These are phyloP conservation scores for Octopus sinensis DNA, from an alignment of 1,140 invertebrate species.

Conservation along the genomic window DNA sequence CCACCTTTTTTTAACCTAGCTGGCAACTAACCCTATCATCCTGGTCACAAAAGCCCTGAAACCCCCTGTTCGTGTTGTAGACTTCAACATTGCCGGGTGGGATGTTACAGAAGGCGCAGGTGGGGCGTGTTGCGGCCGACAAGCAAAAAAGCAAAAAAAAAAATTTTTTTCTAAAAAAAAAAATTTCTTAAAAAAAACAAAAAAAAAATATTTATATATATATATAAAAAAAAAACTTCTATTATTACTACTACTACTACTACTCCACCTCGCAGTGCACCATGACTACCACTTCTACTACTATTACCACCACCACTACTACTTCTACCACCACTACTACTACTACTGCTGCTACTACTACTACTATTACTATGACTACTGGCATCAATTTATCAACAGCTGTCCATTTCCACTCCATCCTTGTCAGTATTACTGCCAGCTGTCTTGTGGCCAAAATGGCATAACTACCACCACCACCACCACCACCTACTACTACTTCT, in stretches of 20 bases:
- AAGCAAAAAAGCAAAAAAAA: too few species aligned
- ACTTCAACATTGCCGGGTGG: constrained; percentile 8
- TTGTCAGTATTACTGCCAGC: constrained; percentile 9
- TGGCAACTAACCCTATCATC: constrained; percentile 10
- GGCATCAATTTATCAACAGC: not conserved
- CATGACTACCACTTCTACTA: not conserved
- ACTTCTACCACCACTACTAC: not conserved
- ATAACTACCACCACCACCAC: too few species aligned
- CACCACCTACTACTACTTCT: too few species aligned
- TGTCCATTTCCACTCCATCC: not conserved
- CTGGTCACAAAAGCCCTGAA: not conserved
- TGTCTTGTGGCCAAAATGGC: too few species aligned
- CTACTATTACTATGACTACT: not conserved
- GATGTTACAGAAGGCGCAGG: constrained; percentile 3
- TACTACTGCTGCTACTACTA: not conserved
- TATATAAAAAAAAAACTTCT: too few species aligned
- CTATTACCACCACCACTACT: not conserved
- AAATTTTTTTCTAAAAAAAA: too few species aligned
- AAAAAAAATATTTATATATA: too few species aligned
- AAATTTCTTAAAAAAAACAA: too few species aligned
- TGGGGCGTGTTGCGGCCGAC: not conserved
- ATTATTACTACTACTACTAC: too few species aligned
- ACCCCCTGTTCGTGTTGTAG: constrained; percentile 8
- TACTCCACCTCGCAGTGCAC: constrained; percentile 5
- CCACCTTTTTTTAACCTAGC: not conserved